Conservation (phyloP, 2,113 vertebrate species). For the Miniopterus natalensis region DNA sequence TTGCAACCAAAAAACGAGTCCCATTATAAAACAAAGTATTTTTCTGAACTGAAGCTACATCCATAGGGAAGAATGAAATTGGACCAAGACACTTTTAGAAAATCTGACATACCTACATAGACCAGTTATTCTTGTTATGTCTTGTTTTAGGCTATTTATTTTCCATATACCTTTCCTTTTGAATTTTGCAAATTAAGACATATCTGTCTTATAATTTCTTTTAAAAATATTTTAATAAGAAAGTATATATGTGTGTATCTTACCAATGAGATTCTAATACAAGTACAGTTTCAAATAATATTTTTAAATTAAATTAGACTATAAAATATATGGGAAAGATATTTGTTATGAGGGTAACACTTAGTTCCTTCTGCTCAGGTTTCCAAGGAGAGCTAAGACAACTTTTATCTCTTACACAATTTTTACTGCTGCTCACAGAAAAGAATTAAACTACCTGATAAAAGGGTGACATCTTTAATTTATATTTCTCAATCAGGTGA, state of each 20-base stretch:
- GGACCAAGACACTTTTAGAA: background rate
- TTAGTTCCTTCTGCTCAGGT: background rate
- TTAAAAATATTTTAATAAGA: conserved; percentile 1
- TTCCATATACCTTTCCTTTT: background rate
- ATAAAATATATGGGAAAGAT: background rate
- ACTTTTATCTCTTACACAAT: background rate
- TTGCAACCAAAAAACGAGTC: conserved; percentile 53
- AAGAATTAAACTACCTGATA: background rate
- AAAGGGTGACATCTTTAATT: background rate
- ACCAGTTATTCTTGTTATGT: background rate
- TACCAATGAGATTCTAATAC: background rate
- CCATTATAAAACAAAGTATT: background rate
- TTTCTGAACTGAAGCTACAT: background rate
- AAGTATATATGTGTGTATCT: background rate
- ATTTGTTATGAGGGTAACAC: background rate
- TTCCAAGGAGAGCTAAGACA: background rate
- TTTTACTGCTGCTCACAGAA: background rate
- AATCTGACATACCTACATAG: background rate
- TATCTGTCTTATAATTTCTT: background rate
- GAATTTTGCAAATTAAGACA: background rate
- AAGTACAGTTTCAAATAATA: background rate
- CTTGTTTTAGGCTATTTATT: background rate
- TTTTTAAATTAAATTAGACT: background rate
- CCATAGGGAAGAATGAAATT: conserved; percentile 2
- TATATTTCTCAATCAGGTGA: background rate